Percentiles rank a stretch among this genome's conserved stretches.
phyloP scores from a whole-genome alignment of 2,888 invertebrate genomes.

The Diplazon laetatorius region DNA sequence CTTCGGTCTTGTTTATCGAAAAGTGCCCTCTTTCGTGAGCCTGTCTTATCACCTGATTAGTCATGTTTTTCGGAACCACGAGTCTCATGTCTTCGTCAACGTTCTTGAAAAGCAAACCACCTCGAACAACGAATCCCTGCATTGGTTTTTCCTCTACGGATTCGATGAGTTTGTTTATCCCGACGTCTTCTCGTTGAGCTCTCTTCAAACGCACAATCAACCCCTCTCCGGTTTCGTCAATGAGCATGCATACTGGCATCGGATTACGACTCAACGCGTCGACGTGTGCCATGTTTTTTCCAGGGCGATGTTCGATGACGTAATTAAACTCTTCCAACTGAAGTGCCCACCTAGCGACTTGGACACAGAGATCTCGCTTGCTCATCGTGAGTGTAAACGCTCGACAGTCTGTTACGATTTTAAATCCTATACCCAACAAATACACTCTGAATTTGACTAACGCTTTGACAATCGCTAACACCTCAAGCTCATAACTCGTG shows the following conservation, averaged over 20 bases:
- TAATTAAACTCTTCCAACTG: constrained; percentile 67
- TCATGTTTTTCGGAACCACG: constrained; percentile 43
- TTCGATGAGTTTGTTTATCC: background rate
- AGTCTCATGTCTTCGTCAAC: constrained; percentile 5
- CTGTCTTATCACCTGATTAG: constrained; percentile 11
- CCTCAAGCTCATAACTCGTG: constrained; percentile 68
- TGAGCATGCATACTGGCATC: constrained; percentile 43
- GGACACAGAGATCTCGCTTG: constrained; percentile 64
- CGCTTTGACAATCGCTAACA: constrained; percentile 66
- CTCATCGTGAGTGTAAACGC: constrained; percentile 66
- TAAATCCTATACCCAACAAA: constrained; percentile 64
- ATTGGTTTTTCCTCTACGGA: constrained; percentile 1
- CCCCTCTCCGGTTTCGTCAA: constrained; percentile 25
- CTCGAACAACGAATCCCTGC: constrained; percentile 26
- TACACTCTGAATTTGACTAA: constrained; percentile 67
- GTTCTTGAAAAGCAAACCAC: constrained; percentile 47
- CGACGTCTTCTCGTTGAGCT: constrained; percentile 27
- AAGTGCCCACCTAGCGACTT: constrained; percentile 67
- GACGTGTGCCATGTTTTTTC: constrained; percentile 64
- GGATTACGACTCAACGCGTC: constrained; percentile 69
- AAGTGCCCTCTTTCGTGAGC: constrained; percentile 48
- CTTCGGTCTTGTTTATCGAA: constrained; percentile 42
- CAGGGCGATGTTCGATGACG: constrained; percentile 66
- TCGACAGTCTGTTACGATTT: constrained; percentile 68
- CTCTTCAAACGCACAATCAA: constrained; percentile 15